A percentile compares a stretch with the other conserved stretches of the same genome.
Conservation (phyloP, 1,140 invertebrate species). For the Aleiodes sp. region DNA sequence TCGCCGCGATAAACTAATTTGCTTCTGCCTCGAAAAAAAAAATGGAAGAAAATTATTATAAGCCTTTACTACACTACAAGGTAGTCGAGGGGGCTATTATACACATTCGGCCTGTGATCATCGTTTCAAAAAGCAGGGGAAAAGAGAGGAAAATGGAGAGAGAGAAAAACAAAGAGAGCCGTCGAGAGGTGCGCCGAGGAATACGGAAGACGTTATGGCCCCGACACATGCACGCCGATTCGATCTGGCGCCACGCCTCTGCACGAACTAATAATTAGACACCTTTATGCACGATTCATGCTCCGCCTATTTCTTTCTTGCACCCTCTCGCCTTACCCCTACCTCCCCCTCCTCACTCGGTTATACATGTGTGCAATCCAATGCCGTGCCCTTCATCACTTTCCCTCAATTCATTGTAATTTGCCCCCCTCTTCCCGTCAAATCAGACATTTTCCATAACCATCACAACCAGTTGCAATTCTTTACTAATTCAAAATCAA, state of each 20-base stretch:
- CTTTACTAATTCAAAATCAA: constrained; percentile 5
- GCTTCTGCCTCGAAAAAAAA: background rate
- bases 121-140: constrained; percentile 10
- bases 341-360: background rate
- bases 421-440: background rate
- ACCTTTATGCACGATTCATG: constrained; percentile 46
- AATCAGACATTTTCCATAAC: background rate
- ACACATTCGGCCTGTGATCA: constrained; percentile 34
- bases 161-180: constrained; percentile 27
- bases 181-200: constrained; percentile 41
- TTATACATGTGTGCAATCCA: background rate
- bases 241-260: constrained; percentile 54
- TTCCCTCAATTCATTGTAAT: background rate
- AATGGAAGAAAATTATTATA: constrained; percentile 20
- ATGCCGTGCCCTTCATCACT: constrained; percentile 1
- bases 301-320: constrained; percentile 35
- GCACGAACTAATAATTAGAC: constrained; percentile 58
- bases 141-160: background rate
- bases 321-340: background rate
- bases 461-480: background rate
- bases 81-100: constrained; percentile 31
- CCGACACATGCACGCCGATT: constrained; percentile 53
- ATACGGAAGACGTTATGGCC: constrained; percentile 54
- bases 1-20: background rate
- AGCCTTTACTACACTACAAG: too few relatives aligned